Conservation (phyloP, 35 echinoderm and acorn worm genomes). For the Diadema setosum region DNA sequence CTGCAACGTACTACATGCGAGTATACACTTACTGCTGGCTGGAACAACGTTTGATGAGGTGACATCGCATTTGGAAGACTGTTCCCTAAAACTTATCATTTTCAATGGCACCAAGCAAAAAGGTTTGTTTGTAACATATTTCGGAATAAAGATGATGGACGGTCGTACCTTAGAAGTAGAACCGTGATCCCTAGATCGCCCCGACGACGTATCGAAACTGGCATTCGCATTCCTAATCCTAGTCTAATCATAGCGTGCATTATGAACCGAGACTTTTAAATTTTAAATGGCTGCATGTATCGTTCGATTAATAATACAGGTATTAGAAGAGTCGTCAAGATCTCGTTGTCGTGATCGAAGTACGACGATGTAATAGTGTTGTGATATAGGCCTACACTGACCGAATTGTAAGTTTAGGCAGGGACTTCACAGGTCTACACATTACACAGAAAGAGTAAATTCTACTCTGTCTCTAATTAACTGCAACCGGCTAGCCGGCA, state of each 20-base stretch:
- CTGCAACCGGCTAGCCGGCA: no score
- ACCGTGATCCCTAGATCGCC: background rate
- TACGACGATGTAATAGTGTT: no score
- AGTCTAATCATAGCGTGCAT: background rate
- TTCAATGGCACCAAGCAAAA: background rate
- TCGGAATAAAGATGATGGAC: background rate
- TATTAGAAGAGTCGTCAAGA: no score
- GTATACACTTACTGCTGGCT: background rate
- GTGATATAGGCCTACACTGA: no score
- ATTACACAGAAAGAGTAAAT: no score
- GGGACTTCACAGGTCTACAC: no score
- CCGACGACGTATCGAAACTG: background rate
- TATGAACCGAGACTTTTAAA: background rate
- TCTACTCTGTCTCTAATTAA: no score
- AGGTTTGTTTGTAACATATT: background rate
- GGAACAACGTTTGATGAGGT: background rate
- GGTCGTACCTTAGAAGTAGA: background rate
- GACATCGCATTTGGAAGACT: background rate
- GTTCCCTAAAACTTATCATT: background rate
- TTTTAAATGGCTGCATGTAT: background rate
- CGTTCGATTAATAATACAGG: no score
- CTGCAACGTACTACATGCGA: background rate
- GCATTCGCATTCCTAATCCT: background rate
- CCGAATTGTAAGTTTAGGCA: no score
- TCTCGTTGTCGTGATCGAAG: no score